phyloP scores from a whole-genome alignment of 2,113 vertebrate genomes.

The Rissa tridactyla region DNA sequence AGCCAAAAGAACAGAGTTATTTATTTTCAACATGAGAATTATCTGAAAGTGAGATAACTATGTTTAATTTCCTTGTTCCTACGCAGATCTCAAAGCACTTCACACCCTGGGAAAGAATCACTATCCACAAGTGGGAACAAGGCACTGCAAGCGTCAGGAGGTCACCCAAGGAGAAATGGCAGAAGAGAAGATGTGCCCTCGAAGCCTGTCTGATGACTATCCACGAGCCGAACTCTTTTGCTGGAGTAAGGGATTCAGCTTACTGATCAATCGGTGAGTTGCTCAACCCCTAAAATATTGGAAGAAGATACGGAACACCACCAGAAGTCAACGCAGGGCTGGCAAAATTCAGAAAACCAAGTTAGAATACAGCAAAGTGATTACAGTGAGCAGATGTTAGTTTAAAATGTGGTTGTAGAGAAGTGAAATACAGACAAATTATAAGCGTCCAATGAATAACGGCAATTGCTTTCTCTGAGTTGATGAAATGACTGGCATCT shows the following conservation, averaged over 20 bases:
- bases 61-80: neutral
- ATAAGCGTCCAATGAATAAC: neutral
- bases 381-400: neutral
- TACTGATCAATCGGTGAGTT: neutral
- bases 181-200: neutral
- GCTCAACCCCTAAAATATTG: neutral
- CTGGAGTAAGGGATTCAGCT: neutral
- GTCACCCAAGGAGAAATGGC: neutral
- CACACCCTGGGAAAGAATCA: neutral
- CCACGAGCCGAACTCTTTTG: neutral
- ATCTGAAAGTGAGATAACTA: neutral
- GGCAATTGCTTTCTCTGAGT: neutral
- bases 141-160: neutral
- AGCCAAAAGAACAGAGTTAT: neutral
- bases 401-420: neutral
- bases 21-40: neutral
- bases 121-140: neutral
- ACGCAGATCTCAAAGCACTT: neutral
- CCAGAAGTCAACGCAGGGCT: neutral
- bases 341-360: neutral
- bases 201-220: neutral
- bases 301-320: neutral
- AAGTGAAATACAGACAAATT: neutral
- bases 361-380: neutral
- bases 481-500: neutral